Conservation (phyloP, 2,113 vertebrate genomes). For the Halcyon malimbica region DNA sequence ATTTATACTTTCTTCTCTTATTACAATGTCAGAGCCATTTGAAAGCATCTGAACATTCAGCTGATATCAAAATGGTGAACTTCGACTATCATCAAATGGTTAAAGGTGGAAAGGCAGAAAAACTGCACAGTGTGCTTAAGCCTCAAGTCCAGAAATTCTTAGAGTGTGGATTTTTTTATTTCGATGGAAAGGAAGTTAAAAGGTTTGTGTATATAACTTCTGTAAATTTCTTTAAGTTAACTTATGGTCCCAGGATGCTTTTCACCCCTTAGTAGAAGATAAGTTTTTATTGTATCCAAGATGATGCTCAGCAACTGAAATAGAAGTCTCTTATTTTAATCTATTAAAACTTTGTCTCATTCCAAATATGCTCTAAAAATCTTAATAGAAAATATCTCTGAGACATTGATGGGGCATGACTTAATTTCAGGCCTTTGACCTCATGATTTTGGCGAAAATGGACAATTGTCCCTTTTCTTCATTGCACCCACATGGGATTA, state of each 20-base stretch:
- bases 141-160: conserved; percentile 89
- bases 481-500: rapidly evolving
- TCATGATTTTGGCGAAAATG: background rate
- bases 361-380: background rate
- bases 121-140: conserved; percentile 89
- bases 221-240: background rate
- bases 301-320: background rate
- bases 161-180: conserved; percentile 95
- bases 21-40: conserved; percentile 87
- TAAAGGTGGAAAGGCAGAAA: conserved; percentile 93
- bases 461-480: background rate
- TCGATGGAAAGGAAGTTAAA: conserved; percentile 86
- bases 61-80: conserved; percentile 92
- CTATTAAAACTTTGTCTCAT: background rate
- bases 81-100: conserved; percentile 99
- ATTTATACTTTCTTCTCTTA: background rate
- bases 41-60: conserved; percentile 92
- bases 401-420: background rate
- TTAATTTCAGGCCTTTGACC: background rate
- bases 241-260: background rate
- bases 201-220: conserved; percentile 78
- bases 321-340: background rate
- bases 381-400: background rate
- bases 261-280: background rate
- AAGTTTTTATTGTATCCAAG: background rate